Evolutionary conservation across 2,888 invertebrate species (phyloP).

Genomic region (Crocallis elinguaria): DNA sequence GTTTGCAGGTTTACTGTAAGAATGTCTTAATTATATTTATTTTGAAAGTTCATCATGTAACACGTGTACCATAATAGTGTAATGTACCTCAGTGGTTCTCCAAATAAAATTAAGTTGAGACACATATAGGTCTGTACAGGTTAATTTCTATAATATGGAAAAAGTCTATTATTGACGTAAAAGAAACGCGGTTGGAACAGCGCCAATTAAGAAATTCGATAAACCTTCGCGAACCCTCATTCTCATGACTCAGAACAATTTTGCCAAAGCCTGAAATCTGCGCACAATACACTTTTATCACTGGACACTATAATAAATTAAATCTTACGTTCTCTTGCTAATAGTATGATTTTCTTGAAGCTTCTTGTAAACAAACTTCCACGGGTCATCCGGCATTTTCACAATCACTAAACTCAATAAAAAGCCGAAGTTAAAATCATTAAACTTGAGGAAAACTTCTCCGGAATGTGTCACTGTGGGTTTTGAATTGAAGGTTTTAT

Average conservation of each 20-base stretch:
- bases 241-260: not conserved
- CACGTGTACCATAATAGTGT: too few species aligned
- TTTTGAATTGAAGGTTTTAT: not conserved
- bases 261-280: not conserved
- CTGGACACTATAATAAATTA: not conserved
- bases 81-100: too few species aligned
- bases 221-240: not conserved
- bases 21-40: too few species aligned
- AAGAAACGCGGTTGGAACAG: not conserved
- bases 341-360: constrained; percentile 73
- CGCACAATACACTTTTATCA: not conserved
- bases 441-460: constrained; percentile 21
- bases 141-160: too few species aligned
- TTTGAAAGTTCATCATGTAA: too few species aligned
- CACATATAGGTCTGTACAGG: too few species aligned
- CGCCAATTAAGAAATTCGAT: not conserved
- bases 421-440: not conserved
- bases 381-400: constrained; percentile 57
- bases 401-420: constrained; percentile 2
- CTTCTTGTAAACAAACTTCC: constrained; percentile 72
- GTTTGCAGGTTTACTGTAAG: too few species aligned
- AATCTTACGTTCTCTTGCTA: constrained; percentile 67
- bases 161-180: not conserved
- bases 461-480: not conserved
- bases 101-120: too few species aligned